A percentile compares a stretch with the other conserved stretches of the same genome.
Evolutionary conservation across 2,113 vertebrate species (phyloP).

Genomic region (Rafetus swinhoei): DNA sequence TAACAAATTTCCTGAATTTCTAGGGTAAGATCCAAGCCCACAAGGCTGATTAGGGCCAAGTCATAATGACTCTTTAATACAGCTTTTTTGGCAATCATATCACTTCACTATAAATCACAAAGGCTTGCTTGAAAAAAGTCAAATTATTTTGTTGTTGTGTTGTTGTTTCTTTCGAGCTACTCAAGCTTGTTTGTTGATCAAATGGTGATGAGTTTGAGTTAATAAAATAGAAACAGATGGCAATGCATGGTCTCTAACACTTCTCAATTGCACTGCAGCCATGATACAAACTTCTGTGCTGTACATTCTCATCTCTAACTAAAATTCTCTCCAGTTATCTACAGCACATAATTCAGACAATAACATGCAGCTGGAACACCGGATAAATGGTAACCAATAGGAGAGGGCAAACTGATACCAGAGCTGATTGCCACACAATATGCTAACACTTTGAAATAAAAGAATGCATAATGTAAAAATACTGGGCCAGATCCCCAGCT

Average conservation of each 20-base stretch:
- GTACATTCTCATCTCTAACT: neutral
- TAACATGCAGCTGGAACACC: neutral
- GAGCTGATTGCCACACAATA: neutral
- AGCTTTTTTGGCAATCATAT: conserved; percentile 33
- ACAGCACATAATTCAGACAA: neutral
- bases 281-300: conserved; percentile 3
- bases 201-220: neutral
- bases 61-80: conserved; percentile 60
- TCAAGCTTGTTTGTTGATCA: neutral
- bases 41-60: conserved; percentile 29
- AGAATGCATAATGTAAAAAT: neutral
- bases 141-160: neutral
- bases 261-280: neutral
- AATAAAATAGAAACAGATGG: conserved; percentile 5
- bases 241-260: neutral
- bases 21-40: conserved; percentile 39
- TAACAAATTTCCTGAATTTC: conserved; percentile 42
- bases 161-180: neutral
- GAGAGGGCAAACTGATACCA: conserved; percentile 14
- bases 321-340: neutral
- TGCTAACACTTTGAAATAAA: neutral
- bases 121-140: neutral
- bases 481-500: neutral
- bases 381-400: neutral
- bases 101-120: conserved; percentile 1